Percentiles rank a stretch among this genome's conserved stretches.
Evolutionary conservation across 2,797 vertebrate genomes (phyloP).

Genomic region (Girardinus metallicus): DNA sequence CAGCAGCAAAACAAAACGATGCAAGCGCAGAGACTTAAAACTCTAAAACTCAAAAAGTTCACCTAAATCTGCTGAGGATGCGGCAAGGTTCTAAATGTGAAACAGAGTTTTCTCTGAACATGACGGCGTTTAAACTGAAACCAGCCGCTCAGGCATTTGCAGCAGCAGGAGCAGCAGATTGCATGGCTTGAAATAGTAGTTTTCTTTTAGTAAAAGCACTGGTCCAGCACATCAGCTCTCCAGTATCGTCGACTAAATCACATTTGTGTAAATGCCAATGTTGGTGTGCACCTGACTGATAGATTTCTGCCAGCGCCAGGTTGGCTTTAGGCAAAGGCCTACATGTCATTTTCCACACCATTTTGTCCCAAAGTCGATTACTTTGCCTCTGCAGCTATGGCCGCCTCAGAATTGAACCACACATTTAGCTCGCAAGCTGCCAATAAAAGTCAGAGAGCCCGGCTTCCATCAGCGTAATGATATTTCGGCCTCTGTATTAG

Average conservation of each 20-base stretch:
- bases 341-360: constrained; percentile 73
- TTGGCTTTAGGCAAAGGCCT: constrained; percentile 62
- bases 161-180: constrained; percentile 58
- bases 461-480: constrained; percentile 70
- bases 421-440: constrained; percentile 69
- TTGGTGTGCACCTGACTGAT: constrained; percentile 70
- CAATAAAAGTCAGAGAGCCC: constrained; percentile 71
- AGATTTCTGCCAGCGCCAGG: constrained; percentile 55
- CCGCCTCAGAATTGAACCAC: constrained; percentile 66
- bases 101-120: constrained; percentile 49
- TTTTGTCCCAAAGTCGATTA: constrained; percentile 78
- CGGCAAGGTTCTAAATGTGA: constrained; percentile 51
- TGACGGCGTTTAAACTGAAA: constrained; percentile 41
- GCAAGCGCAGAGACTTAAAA: constrained; percentile 35
- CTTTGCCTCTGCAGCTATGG: constrained; percentile 62
- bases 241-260: constrained; percentile 64
- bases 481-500: constrained; percentile 72
- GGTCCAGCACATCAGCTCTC: constrained; percentile 60
- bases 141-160: constrained; percentile 39
- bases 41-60: constrained; percentile 42
- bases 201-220: constrained; percentile 54
- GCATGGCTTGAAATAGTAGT: constrained; percentile 43
- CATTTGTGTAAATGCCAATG: constrained; percentile 75
- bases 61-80: constrained; percentile 40
- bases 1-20: constrained; percentile 32